A percentile compares a stretch with the other conserved stretches of the same genome.
Conservation (phyloP, 1,140 invertebrate species). For the Lordiphosa clarofinis region DNA sequence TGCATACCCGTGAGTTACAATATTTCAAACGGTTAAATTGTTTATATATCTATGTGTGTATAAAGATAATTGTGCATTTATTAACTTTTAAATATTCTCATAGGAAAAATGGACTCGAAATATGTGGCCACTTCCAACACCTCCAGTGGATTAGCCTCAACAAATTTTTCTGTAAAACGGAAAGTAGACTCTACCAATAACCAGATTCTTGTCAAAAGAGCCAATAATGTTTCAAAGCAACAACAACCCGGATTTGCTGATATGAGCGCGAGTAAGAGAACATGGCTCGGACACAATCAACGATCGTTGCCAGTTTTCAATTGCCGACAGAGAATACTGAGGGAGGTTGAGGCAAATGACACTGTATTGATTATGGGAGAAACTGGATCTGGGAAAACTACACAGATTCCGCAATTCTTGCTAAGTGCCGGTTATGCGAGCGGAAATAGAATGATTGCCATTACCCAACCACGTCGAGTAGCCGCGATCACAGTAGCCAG, state of each 20-base stretch:
- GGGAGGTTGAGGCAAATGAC: conserved; percentile 60
- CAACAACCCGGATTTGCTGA: conserved; percentile 7
- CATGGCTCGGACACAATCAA: conserved; percentile 50
- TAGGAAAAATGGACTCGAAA: conserved; percentile 46
- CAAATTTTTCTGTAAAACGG: conserved; percentile 43
- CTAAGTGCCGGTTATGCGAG: conserved; percentile 82
- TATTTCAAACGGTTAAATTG: too few relatives aligned
- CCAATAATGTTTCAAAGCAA: conserved; percentile 24
- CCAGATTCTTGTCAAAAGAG: conserved; percentile 9
- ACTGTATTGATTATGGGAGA: conserved; percentile 92
- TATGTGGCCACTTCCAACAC: conserved; percentile 40
- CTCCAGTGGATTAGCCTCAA: conserved; percentile 5
- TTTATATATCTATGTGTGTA: too few relatives aligned
- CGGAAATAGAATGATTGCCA: conserved; percentile 83
- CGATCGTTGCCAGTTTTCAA: conserved; percentile 56
- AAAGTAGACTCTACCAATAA: conserved; percentile 27
- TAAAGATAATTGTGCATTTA: too few relatives aligned
- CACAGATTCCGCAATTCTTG: conserved; percentile 92
- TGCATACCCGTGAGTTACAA: too few relatives aligned
- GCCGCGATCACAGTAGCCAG: conserved; percentile 94
- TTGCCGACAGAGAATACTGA: conserved; percentile 55
- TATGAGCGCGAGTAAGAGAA: conserved; percentile 19
- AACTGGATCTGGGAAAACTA: conserved; percentile 95
- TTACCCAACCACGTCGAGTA: conserved; percentile 94
- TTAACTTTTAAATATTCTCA: too few relatives aligned